Conservation (phyloP, 1,140 invertebrate species). For the Drosophila persimilis region DNA sequence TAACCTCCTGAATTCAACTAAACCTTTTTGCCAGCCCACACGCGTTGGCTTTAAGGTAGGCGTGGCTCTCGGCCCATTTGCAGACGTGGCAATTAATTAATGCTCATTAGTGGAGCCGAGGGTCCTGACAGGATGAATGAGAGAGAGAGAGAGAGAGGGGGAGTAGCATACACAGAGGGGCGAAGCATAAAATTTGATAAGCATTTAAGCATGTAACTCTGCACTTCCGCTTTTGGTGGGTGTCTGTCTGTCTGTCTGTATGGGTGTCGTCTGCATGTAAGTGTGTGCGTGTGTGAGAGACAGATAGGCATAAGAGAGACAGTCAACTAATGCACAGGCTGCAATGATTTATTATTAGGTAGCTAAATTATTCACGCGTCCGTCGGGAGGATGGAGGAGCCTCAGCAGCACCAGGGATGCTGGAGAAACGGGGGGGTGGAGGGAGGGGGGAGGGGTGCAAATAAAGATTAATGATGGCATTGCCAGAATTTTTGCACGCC, state of each 20-base stretch:
- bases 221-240: constrained; percentile 59
- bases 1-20: constrained; percentile 22
- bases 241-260: constrained; percentile 9
- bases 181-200: constrained; percentile 77
- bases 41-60: constrained; percentile 30
- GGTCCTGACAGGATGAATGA: constrained; percentile 23
- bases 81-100: constrained; percentile 71
- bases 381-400: constrained; percentile 24
- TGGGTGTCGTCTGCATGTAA: constrained; percentile 9
- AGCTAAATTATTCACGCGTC: constrained; percentile 78
- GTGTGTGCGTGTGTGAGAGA: constrained; percentile 8
- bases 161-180: constrained; percentile 14
- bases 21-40: constrained; percentile 10
- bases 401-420: background rate
- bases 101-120: constrained; percentile 67
- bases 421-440: background rate
- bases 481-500: constrained; percentile 73
- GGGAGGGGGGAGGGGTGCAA: constrained; percentile 36
- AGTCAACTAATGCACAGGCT: constrained; percentile 63
- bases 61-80: constrained; percentile 33
- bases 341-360: constrained; percentile 81
- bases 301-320: constrained; percentile 38
- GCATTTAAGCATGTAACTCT: constrained; percentile 80
- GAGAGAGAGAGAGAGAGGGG: background rate
- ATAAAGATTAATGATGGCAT: constrained; percentile 79